Evolutionary conservation across 2,888 invertebrate genomes (phyloP), one percentile per base, ranked within the genome.

Genomic region (Portevinia maculata): DNA sequence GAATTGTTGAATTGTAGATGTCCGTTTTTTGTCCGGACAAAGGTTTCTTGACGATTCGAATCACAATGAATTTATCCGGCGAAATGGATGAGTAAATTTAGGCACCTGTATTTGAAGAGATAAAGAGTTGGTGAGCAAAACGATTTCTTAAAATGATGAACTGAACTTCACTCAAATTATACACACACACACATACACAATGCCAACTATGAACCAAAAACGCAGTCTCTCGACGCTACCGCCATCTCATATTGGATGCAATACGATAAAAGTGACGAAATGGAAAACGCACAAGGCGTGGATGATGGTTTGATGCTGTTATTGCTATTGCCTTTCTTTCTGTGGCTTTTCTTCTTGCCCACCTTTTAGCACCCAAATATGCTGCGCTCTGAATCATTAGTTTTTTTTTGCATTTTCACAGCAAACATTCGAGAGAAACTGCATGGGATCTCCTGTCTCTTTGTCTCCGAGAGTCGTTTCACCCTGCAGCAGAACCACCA

Each of bases 381-480:
- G 60, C 34, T 71, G 60, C 32, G 71, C 60, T 76, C 75, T 52
- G 28, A 64, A 59, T 46, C 11, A 44, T 50, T 1, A 21, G 37
- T 17, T 53, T 11, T 71, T 44, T 53, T 71, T 9, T 21, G 17
- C 55, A 70, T 46, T 69, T 67, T 46, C 32, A 69, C 21, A 55
- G 64, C 55, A 79, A 81, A 69, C 60, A 81, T 70, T 70, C 34
- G n/a, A 62, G 76, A 76, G 76, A 83, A 83, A 83, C 65, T 71
- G 53, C 83, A 76, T 71, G 37, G 67, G 50, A 83, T 62, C 55
- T 55, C 70, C 53, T n/a, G n/a, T 67, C 65, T 75, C 69, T 64
- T 60, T 67, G 60, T 62, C 64, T 70, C 21, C 64, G 50, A 15
- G 24, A 34, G 30, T 39, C 46, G 19, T 8, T 17, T 21, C 48